Evolutionary conservation across 2,113 vertebrate genomes (phyloP).

Genomic region (Channa argus): DNA sequence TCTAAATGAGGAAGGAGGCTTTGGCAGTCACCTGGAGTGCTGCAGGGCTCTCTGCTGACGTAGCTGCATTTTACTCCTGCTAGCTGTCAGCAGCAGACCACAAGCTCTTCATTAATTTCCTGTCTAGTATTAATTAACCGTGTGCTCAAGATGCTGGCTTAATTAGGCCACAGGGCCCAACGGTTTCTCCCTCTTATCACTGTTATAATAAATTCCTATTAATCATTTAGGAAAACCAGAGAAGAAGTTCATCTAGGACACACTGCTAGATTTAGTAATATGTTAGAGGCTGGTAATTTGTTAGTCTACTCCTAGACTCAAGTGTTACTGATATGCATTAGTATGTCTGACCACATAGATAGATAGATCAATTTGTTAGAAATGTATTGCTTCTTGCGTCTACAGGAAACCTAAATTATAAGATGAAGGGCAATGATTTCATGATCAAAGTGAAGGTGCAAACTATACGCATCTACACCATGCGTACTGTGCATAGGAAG

Average conservation of each 20-base stretch:
- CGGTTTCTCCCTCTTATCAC: conserved; percentile 66
- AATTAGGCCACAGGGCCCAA: conserved; percentile 73
- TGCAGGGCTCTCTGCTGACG: conserved; percentile 65
- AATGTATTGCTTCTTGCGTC: conserved; percentile 7
- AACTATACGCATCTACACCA: conserved; percentile 23
- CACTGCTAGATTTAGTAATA: conserved; percentile 35
- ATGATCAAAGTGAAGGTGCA: conserved; percentile 31
- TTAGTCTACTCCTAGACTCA: not conserved
- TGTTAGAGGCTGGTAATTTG: not conserved
- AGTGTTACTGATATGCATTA: not conserved
- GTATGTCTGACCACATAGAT: conserved; percentile 20
- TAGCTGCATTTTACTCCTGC: conserved; percentile 67
- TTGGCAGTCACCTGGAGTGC: conserved; percentile 71
- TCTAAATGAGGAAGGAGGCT: conserved; percentile 66
- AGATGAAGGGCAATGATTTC: conserved; percentile 20
- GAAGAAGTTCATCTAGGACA: conserved; percentile 38
- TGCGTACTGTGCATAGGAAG: conserved; percentile 35
- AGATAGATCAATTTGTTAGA: not conserved
- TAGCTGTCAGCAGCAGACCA: conserved; percentile 67
- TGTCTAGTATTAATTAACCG: conserved; percentile 77
- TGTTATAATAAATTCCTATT: conserved; percentile 71
- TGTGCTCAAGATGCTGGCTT: conserved; percentile 65
- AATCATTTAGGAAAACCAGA: conserved; percentile 68
- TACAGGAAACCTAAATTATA: conserved; percentile 28
- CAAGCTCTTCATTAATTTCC: conserved; percentile 74